These are phyloP conservation scores for Drosophila phalerata DNA, from an alignment of 2,888 invertebrate species.

Conservation along the genomic window DNA sequence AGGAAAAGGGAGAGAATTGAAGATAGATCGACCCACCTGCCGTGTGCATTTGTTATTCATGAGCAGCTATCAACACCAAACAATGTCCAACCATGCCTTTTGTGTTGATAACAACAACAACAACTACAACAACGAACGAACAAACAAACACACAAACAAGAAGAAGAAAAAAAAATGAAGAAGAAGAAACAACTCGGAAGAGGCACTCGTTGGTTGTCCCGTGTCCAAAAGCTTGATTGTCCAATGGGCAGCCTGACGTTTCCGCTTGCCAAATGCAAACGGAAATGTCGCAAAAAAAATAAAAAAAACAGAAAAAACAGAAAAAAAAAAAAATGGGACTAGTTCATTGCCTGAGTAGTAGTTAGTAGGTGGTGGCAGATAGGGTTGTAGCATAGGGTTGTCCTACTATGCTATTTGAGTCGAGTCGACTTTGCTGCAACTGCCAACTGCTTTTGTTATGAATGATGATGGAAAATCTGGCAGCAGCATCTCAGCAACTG, in stretches of 20 bases:
- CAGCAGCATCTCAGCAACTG: slow-evolving; percentile 72
- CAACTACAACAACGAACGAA: slow-evolving; percentile 27
- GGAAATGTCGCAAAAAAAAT: slow-evolving; percentile 71
- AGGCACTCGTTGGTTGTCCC: slow-evolving; percentile 27
- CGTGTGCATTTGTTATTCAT: slow-evolving; percentile 78
- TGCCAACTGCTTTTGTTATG: slow-evolving; percentile 82
- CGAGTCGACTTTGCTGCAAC: slow-evolving; percentile 62
- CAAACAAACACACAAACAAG: slow-evolving; percentile 12
- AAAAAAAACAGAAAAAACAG: neutral
- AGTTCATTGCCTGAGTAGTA: slow-evolving; percentile 46
- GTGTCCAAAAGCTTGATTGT: slow-evolving; percentile 68
- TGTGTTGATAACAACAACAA: slow-evolving; percentile 61
- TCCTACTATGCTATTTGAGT: neutral
- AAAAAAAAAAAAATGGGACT: slow-evolving; percentile 22
- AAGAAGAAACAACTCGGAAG: slow-evolving; percentile 22
- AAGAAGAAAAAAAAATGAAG: slow-evolving; percentile 26
- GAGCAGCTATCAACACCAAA: slow-evolving; percentile 79
- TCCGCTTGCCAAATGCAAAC: slow-evolving; percentile 80
- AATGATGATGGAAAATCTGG: slow-evolving; percentile 80
- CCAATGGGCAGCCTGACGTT: slow-evolving; percentile 73
- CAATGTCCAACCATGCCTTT: slow-evolving; percentile 64
- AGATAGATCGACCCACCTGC: slow-evolving; percentile 56
- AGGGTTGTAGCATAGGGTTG: slow-evolving; percentile 12
- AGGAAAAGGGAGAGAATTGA: neutral
- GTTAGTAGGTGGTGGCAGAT: neutral